phyloP scores from a whole-genome alignment of 2,797 vertebrate species.

The Alfaro cultratus region DNA sequence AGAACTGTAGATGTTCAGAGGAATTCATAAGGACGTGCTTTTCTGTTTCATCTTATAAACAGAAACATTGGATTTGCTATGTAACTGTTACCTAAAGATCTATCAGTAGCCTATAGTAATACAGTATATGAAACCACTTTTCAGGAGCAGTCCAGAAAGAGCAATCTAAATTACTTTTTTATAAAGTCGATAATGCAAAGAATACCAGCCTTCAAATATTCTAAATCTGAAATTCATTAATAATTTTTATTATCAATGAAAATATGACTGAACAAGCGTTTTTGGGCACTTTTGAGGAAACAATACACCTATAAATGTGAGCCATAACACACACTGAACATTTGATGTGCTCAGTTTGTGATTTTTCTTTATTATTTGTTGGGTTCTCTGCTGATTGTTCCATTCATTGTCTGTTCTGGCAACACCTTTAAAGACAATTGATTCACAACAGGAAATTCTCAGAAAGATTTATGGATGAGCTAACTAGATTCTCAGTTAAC shows the following conservation, averaged over 20 bases:
- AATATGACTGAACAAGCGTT: not conserved
- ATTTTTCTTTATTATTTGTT: not conserved
- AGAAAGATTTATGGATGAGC: constrained; percentile 72
- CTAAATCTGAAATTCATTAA: not conserved
- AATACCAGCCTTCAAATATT: not conserved
- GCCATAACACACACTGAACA: not conserved
- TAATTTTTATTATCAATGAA: not conserved
- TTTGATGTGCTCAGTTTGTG: not conserved
- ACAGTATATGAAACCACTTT: too few species aligned
- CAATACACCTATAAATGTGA: not conserved
- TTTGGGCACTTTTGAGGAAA: not conserved
- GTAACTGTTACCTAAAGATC: too few species aligned
- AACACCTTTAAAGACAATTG: constrained; percentile 31
- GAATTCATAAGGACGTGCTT: not conserved
- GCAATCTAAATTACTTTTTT: not conserved
- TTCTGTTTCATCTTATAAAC: not conserved
- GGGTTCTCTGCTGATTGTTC: not conserved
- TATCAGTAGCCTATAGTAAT: too few species aligned
- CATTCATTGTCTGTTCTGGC: constrained; percentile 17
- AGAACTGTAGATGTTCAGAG: not conserved
- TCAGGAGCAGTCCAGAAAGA: not conserved
- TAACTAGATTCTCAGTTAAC: constrained; percentile 66
- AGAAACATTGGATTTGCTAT: too few species aligned
- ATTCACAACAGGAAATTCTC: constrained; percentile 52
- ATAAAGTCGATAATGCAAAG: not conserved